Evolutionary conservation across 2,113 vertebrate genomes (phyloP).

Genomic region (Pomatorhinus ruficollis): DNA sequence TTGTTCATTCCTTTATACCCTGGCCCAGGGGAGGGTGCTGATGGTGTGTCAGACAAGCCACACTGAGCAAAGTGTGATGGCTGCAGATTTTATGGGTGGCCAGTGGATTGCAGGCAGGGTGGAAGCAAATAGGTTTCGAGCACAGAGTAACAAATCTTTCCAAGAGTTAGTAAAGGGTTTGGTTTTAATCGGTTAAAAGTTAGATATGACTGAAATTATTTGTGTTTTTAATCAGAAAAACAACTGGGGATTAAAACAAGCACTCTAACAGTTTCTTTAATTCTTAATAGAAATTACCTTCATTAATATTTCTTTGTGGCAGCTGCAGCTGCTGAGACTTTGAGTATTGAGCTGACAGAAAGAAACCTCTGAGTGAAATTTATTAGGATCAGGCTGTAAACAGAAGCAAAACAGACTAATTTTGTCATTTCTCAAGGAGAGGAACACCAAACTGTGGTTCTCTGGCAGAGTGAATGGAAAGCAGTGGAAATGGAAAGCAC

Average conservation of each 20-base stretch:
- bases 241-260: not conserved
- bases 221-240: not conserved
- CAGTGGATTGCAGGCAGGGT: not conserved
- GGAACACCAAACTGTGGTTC: not conserved
- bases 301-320: not conserved
- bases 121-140: not conserved
- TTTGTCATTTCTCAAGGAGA: not conserved
- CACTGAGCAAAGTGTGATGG: constrained; percentile 41
- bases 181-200: not conserved
- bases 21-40: constrained; percentile 33
- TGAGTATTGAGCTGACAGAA: not conserved
- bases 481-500: constrained; percentile 35
- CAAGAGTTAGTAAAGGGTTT: not conserved
- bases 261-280: not conserved
- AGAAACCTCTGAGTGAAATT: not conserved
- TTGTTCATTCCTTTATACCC: constrained; percentile 5
- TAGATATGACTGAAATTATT: not conserved
- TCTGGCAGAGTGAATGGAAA: constrained; percentile 27
- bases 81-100: not conserved
- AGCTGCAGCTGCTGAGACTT: not conserved
- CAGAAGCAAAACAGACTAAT: not conserved
- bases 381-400: not conserved
- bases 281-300: not conserved
- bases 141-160: not conserved
- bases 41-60: constrained; percentile 15